A percentile compares a stretch with the other conserved stretches of the same genome.
Conservation (phyloP, 1,140 invertebrate genomes). For the Tetragonula clypearis region DNA sequence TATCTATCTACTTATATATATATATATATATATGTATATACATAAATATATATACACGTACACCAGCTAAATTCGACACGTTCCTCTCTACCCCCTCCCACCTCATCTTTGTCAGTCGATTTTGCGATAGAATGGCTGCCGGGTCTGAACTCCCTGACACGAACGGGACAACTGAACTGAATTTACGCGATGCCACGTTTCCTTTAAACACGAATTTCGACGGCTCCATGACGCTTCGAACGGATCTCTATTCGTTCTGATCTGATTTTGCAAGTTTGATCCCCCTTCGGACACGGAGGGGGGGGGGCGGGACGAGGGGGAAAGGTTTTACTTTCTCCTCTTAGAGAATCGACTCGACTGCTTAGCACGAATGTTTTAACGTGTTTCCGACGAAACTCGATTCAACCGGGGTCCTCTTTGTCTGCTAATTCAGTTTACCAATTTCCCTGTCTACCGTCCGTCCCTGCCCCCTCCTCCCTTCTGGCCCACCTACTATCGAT, state of each 20-base stretch:
- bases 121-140: constrained; percentile 32
- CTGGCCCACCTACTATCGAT: constrained; percentile 21
- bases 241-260: background rate
- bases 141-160: constrained; percentile 26
- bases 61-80: constrained; percentile 32
- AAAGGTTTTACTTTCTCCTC: too few species aligned
- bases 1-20: constrained; percentile 35
- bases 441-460: background rate
- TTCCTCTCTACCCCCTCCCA: background rate
- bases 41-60: constrained; percentile 23
- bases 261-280: background rate
- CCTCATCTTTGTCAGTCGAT: background rate
- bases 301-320: too few species aligned
- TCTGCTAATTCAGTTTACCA: constrained; percentile 34
- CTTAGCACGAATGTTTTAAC: background rate
- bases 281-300: background rate
- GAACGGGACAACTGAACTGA: background rate
- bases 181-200: constrained; percentile 1
- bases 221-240: background rate
- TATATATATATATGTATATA: constrained; percentile 23
- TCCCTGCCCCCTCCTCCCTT: too few species aligned
- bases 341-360: background rate
- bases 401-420: constrained; percentile 20
- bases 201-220: background rate
- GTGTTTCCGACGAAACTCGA: background rate